These are phyloP conservation scores for Athrips mouffetella DNA, from an alignment of 2,888 invertebrate genomes.

Conservation along the genomic window DNA sequence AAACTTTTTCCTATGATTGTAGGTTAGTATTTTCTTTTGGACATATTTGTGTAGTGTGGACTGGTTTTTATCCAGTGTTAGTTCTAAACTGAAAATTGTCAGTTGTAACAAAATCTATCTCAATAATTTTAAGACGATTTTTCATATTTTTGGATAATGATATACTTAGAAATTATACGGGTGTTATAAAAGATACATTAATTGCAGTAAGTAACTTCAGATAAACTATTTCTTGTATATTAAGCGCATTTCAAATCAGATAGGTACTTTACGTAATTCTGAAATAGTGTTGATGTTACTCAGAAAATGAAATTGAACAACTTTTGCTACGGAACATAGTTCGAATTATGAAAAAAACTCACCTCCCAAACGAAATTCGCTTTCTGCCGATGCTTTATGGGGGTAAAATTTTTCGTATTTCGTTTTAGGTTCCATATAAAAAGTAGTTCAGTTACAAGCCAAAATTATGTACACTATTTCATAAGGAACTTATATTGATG, in stretches of 20 bases:
- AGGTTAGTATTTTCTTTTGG: constrained; percentile 51
- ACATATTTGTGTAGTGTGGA: constrained; percentile 53
- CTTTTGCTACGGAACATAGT: too few species aligned
- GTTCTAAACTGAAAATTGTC: constrained; percentile 39
- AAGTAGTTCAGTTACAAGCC: too few species aligned
- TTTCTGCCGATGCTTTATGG: too few species aligned
- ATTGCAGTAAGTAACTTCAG: constrained; percentile 1
- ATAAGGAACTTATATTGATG: background rate
- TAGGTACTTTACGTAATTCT: too few species aligned
- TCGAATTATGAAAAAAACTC: too few species aligned
- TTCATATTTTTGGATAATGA: constrained; percentile 13
- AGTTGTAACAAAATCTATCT: constrained; percentile 36
- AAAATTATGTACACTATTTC: background rate
- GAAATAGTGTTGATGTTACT: too few species aligned
- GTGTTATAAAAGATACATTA: constrained; percentile 11
- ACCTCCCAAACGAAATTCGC: too few species aligned
- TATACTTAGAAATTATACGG: background rate
- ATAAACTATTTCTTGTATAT: too few species aligned
- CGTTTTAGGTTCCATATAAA: too few species aligned
- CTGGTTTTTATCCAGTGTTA: constrained; percentile 37
- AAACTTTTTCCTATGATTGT: constrained; percentile 48
- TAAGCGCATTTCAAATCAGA: too few species aligned
- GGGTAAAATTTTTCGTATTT: too few species aligned
- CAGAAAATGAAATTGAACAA: too few species aligned
- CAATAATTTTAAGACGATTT: constrained; percentile 17